These are phyloP conservation scores for Salpingus planirostris DNA, from an alignment of 2,888 invertebrate species.

Conservation along the genomic window DNA sequence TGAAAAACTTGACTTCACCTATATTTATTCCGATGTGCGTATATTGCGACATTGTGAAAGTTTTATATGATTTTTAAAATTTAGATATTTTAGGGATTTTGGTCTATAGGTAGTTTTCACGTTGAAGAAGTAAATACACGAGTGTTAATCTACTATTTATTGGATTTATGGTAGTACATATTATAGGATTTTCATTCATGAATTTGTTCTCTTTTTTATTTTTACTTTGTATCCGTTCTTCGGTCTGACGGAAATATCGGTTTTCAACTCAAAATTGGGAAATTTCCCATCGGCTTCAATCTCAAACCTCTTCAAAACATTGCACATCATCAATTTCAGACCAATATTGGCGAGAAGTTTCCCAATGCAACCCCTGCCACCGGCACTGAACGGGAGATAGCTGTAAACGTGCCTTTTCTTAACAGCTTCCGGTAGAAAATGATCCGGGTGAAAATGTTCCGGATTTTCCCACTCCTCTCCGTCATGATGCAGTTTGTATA, in stretches of 20 bases:
- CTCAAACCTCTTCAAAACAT: slow-evolving; percentile 25
- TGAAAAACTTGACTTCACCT: no score
- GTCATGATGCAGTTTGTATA: slow-evolving; percentile 29
- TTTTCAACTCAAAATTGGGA: slow-evolving; percentile 23
- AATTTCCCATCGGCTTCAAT: slow-evolving; percentile 29
- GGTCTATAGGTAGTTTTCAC: no score
- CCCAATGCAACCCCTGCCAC: slow-evolving; percentile 30
- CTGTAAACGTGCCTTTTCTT: slow-evolving; percentile 25
- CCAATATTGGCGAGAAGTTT: slow-evolving; percentile 24
- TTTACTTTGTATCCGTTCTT: slow-evolving; percentile 25
- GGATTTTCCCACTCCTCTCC: slow-evolving; percentile 29
- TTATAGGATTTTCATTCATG: no score
- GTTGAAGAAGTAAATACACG: no score
- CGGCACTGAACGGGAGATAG: slow-evolving; percentile 34
- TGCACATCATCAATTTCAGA: slow-evolving; percentile 25
- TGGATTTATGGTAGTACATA: no score
- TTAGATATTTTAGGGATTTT: no score
- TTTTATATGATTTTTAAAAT: no score
- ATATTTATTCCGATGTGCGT: no score
- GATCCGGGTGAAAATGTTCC: slow-evolving; percentile 32
- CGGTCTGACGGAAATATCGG: slow-evolving; percentile 27
- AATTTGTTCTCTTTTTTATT: no score
- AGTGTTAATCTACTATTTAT: no score
- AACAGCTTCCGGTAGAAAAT: slow-evolving; percentile 30
- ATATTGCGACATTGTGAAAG: no score